Percentiles rank a stretch among this genome's conserved stretches.
Conservation (phyloP, 1,140 invertebrate genomes). For the Zaprionus taronus region DNA sequence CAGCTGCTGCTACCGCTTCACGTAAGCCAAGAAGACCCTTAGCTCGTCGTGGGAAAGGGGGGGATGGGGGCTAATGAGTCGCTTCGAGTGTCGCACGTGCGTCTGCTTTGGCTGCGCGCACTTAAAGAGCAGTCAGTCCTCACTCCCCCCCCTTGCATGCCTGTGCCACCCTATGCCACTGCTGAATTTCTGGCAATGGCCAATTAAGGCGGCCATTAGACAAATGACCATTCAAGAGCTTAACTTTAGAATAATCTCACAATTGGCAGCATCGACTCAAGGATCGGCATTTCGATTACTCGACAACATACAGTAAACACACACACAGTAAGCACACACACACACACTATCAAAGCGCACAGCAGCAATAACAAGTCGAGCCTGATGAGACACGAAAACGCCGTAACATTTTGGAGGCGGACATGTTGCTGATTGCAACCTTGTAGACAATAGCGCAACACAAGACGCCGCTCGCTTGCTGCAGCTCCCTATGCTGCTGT, state of each 20-base stretch:
- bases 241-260: constrained; percentile 42
- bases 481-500: constrained; percentile 1
- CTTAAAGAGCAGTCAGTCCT: constrained; percentile 43
- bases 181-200: constrained; percentile 33
- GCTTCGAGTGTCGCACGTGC: constrained; percentile 76
- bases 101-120: constrained; percentile 50
- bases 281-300: constrained; percentile 15
- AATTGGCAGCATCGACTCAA: constrained; percentile 40
- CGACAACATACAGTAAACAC: neutral
- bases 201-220: constrained; percentile 68
- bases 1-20: constrained; percentile 41
- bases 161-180: neutral
- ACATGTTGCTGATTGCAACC: constrained; percentile 48
- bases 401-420: constrained; percentile 42
- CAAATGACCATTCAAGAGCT: constrained; percentile 66
- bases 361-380: constrained; percentile 15
- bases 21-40: constrained; percentile 12
- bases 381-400: constrained; percentile 11
- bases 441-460: constrained; percentile 43
- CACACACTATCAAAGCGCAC: neutral
- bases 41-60: neutral
- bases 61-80: constrained; percentile 70
- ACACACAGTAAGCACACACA: neutral
- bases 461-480: constrained; percentile 13
- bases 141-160: neutral